Percentiles rank a stretch among this genome's conserved stretches.
These are phyloP conservation scores for Zonitis immaculata DNA, from an alignment of 2,888 invertebrate genomes.

Conservation along the genomic window DNA sequence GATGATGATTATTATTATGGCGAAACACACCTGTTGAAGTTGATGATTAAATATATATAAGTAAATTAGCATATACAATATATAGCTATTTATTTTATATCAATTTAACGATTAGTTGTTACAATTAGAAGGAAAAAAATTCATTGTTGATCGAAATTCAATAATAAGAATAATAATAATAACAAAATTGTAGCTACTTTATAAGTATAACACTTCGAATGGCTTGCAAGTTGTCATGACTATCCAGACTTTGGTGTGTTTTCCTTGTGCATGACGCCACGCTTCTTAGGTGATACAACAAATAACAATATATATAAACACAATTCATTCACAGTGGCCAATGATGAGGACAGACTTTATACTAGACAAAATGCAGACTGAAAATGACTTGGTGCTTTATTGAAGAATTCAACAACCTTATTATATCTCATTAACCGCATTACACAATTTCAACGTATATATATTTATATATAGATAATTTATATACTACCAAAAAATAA, in stretches of 20 bases:
- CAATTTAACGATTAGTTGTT: slow-evolving; percentile 25
- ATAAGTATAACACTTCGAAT: slow-evolving; percentile 13
- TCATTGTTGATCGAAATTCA: slow-evolving; percentile 22
- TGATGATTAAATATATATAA: slow-evolving; percentile 15
- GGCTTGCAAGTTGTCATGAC: slow-evolving; percentile 49
- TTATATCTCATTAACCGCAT: slow-evolving; percentile 13
- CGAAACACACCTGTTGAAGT: slow-evolving; percentile 20
- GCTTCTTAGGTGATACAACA: slow-evolving; percentile 44
- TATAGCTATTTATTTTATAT: slow-evolving; percentile 22
- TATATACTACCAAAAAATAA: no score
- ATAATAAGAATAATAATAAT: slow-evolving; percentile 23
- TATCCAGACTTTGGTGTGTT: slow-evolving; percentile 45
- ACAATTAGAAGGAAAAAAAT: slow-evolving; percentile 28
- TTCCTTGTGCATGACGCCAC: slow-evolving; percentile 48
- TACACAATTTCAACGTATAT: slow-evolving; percentile 9
- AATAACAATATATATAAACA: slow-evolving; percentile 41
- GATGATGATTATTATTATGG: slow-evolving; percentile 3
- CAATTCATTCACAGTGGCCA: slow-evolving; percentile 43
- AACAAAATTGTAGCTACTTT: slow-evolving; percentile 22
- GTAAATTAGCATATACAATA: slow-evolving; percentile 23
- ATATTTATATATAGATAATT: background rate
- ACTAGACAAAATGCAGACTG: slow-evolving; percentile 43
- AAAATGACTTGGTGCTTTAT: slow-evolving; percentile 38
- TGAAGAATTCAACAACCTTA: slow-evolving; percentile 21
- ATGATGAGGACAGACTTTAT: slow-evolving; percentile 36